Percentiles rank a stretch among this genome's conserved stretches.
Evolutionary conservation across 2,797 vertebrate genomes (phyloP).

Genomic region (Otus scops): DNA sequence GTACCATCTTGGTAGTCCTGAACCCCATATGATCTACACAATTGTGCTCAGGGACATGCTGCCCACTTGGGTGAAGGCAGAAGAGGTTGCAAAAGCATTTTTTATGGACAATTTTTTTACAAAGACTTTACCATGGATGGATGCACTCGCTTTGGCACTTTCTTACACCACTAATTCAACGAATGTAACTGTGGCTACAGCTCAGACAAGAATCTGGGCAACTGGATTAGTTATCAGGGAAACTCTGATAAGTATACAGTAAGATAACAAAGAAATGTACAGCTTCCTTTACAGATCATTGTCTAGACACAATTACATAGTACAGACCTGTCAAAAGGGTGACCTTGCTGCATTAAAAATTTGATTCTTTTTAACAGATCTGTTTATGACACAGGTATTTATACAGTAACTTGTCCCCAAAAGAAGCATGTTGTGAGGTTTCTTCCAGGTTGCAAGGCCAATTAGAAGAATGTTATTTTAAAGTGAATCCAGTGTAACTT

Average conservation of each 20-base stretch:
- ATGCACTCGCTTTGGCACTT: neutral
- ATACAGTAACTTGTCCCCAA: neutral
- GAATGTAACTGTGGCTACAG: neutral
- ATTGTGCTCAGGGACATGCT: no score
- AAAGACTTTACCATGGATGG: neutral
- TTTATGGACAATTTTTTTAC: neutral
- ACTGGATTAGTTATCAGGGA: neutral
- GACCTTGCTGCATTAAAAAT: neutral
- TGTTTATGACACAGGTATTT: neutral
- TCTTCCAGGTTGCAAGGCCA: neutral
- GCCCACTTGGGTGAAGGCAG: neutral
- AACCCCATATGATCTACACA: fast-evolving
- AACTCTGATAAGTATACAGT: neutral
- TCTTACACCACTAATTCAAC: neutral
- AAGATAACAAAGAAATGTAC: neutral
- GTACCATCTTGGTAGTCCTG: neutral
- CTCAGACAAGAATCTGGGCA: neutral
- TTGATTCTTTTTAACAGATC: neutral
- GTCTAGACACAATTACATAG: neutral
- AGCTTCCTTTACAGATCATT: neutral
- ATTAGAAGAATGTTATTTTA: neutral
- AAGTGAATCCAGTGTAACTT: neutral
- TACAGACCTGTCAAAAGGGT: neutral
- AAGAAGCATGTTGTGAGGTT: neutral
- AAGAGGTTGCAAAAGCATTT: neutral